These are phyloP conservation scores for Carassius carassius DNA, from an alignment of 2,113 vertebrate species.

Conservation along the genomic window DNA sequence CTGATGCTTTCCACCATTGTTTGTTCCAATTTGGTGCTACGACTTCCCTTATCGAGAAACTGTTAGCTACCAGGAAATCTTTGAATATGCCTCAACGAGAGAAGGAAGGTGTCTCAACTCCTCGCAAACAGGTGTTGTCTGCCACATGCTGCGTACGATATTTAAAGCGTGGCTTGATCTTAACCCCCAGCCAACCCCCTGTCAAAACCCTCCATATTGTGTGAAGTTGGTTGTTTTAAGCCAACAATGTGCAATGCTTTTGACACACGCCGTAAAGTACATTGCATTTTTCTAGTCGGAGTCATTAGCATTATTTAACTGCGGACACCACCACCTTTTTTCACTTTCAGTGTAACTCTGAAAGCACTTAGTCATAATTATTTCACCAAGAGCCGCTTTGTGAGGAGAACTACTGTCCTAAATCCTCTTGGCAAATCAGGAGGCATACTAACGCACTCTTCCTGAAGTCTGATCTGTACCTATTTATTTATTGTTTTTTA, in stretches of 20 bases:
- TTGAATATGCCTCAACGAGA: constrained; percentile 65
- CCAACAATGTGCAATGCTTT: constrained; percentile 44
- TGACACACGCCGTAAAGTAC: constrained; percentile 40
- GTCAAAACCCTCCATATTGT: constrained; percentile 48
- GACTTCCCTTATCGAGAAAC: constrained; percentile 70
- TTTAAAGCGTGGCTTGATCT: constrained; percentile 61
- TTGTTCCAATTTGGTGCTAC: constrained; percentile 72
- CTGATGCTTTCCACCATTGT: constrained; percentile 74
- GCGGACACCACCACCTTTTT: constrained; percentile 62
- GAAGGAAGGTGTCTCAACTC: constrained; percentile 56
- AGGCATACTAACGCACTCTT: constrained; percentile 52
- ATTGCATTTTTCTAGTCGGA: constrained; percentile 44
- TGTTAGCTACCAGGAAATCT: constrained; percentile 72
- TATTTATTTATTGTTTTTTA: constrained; percentile 58
- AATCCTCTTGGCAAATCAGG: constrained; percentile 56
- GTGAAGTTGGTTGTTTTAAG: constrained; percentile 50
- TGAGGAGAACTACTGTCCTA: constrained; percentile 66
- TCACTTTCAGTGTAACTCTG: constrained; percentile 65
- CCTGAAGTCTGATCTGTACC: constrained; percentile 54
- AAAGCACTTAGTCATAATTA: constrained; percentile 79
- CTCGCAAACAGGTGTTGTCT: constrained; percentile 61
- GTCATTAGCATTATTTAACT: constrained; percentile 46
- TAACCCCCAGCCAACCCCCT: constrained; percentile 45
- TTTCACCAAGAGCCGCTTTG: constrained; percentile 70
- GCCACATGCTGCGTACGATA: constrained; percentile 56